Conservation (phyloP, 2,797 vertebrate species). For the Fundulus diaphanus region DNA sequence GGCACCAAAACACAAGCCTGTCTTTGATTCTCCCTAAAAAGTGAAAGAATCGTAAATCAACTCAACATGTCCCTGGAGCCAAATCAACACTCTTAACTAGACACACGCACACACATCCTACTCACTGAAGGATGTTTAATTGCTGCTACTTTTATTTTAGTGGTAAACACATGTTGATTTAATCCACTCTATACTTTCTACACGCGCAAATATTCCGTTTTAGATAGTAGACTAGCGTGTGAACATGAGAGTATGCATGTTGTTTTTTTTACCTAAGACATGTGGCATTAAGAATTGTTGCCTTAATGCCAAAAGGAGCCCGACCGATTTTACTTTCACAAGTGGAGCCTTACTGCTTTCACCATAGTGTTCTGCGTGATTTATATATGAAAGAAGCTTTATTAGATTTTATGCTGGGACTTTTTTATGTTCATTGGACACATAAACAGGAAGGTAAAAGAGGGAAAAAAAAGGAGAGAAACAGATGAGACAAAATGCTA, state of each 20-base stretch:
- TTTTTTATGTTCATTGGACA: no score
- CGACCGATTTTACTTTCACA: no score
- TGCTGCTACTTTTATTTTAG: constrained; percentile 27
- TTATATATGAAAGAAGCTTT: no score
- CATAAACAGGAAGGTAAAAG: no score
- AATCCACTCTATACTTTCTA: constrained; percentile 15
- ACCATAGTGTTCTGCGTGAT: no score
- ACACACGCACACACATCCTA: constrained; percentile 6
- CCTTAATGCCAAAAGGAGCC: no score
- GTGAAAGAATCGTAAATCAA: constrained; percentile 59
- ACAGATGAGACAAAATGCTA: no score
- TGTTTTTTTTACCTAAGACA: background rate
- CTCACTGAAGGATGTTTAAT: constrained; percentile 23
- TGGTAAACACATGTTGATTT: constrained; percentile 13
- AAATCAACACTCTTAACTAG: constrained; percentile 50
- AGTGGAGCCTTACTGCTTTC: no score
- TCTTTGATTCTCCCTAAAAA: constrained; percentile 64
- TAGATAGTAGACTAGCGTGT: constrained; percentile 7
- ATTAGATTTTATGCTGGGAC: no score
- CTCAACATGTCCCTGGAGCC: constrained; percentile 57
- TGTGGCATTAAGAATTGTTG: no score
- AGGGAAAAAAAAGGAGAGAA: no score
- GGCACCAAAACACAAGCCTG: constrained; percentile 52
- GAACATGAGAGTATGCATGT: background rate
- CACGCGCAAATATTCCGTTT: constrained; percentile 11